Base-by-base conservation (phyloP, 2,113 vertebrate species). In the Vidua macroura region DNA sequence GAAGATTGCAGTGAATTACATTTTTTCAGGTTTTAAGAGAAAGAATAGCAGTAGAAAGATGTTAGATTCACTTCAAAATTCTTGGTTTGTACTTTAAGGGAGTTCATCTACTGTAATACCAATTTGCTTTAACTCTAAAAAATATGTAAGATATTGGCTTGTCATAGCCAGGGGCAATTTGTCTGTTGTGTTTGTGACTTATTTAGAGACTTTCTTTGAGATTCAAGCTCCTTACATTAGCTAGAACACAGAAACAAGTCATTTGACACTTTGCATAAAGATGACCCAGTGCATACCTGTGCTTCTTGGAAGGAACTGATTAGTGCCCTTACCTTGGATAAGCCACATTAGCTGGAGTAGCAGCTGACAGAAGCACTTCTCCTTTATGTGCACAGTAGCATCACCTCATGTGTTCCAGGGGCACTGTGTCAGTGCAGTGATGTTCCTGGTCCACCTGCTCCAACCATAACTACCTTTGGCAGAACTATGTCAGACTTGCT, bases 381-480 rank as follows among this genome's bases (percentile, higher is more conserved):
- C 11, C n/a, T 53, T 63, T 28, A 14, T 0, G 1, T 23, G 13
- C 46, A n/a, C 33, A 44, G 25, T 3, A 46, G 23, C 25, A 31
- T 22, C 53, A 15, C 17, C 48, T 66, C 17, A 4, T 1, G 6
- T n/a, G 22, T 77, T 49, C 41, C 37, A 48, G 20, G n/a, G 11
- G 3, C 28, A 46, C 13, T 20, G 31, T 5, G 10, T 25, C 5
- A 2, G 7, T 20, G 41, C 33, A 49, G 25, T 10, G 60, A 60
- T 70, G 15, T 4, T 74, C 28, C 31, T 70, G 48, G 15, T 10
- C 15, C 6, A 28, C 4, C 10, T 66, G 48, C 27, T 56, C 46
- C 2, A 0, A 2, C 18, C n/a, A 18, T 7, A 55, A 5, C 8
- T 30, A 5, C 17, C 11, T 59, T 30, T n/a, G 21, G 59, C 20